Base-by-base conservation (phyloP, 2,888 invertebrate species). In the Dasypogon diadema region DNA sequence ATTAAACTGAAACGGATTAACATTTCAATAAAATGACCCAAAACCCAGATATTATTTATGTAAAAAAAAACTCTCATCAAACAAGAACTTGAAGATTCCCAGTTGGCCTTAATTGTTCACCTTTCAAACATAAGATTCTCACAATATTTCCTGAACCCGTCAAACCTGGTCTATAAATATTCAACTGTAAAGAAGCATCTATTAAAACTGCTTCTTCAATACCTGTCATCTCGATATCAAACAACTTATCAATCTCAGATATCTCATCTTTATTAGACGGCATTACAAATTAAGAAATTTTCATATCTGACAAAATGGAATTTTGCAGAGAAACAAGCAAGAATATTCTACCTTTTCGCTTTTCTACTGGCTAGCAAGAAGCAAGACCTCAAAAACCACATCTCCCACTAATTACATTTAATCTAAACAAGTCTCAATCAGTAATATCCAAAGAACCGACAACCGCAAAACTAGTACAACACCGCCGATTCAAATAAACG, bases 381-480 rank as follows among this genome's bases (percentile, higher is more conserved):
- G 21, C 18, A 60, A 8, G 21, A 34, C 34, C 60, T 12, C 18
- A 60, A 34, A 42, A 42, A 22, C 46, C 46, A 46, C 46, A 65
- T 22, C 65, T 65, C 65, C 65, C 46, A 21, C 48, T 65, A 65
- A 46, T 46, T 65, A 65, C 46, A 14, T 48, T 48, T 24, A 65
- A 65, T 65, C 46, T 48, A 65, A 65, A 65, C 65, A 65, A 46
- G 65, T 65, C 37, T 65, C 65, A 46, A 65, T 65, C 46, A 46
- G 24, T 48, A 46, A 65, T 63, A 37, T 42, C 30, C 42, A 37
- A 65, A 22, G 24, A 65, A 22, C 46, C 46, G 48, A 48, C 46
- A 48, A 65, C 65, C 48, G 65, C 65, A 65, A 46, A 65, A 65
- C 65, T 65, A 46, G 65, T 65, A 46, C 46, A 65, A 18, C 65